Percentiles rank a stretch among this genome's conserved stretches.
Conservation (phyloP, 2,888 invertebrate genomes). For the Drosophila leonis region DNA sequence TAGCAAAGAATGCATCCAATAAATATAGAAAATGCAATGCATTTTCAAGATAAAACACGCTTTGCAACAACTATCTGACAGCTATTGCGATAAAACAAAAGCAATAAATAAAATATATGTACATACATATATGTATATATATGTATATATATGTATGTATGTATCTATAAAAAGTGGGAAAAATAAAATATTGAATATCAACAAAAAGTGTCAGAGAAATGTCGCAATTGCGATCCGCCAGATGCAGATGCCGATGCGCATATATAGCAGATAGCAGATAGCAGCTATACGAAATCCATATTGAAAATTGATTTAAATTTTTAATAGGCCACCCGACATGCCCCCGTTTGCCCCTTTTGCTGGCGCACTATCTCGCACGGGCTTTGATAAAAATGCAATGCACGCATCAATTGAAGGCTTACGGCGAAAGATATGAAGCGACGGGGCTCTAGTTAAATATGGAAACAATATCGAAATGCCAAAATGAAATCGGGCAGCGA, state of each 20-base stretch:
- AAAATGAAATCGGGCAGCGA: slow-evolving; percentile 61
- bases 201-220: slow-evolving; percentile 62
- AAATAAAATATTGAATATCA: slow-evolving; percentile 13
- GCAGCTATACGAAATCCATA: slow-evolving; percentile 68
- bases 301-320: slow-evolving; percentile 80
- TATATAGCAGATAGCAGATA: slow-evolving; percentile 44
- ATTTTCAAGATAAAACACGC: slow-evolving; percentile 57
- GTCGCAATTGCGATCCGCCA: slow-evolving; percentile 45
- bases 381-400: slow-evolving; percentile 78
- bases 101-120: slow-evolving; percentile 49
- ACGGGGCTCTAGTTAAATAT: slow-evolving; percentile 74
- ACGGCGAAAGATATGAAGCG: slow-evolving; percentile 64
- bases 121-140: neutral
- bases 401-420: slow-evolving; percentile 78
- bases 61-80: slow-evolving; percentile 47
- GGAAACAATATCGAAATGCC: slow-evolving; percentile 75
- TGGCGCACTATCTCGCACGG: slow-evolving; percentile 15
- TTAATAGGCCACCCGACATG: slow-evolving; percentile 66
- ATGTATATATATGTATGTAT: neutral
- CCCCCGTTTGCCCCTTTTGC: slow-evolving; percentile 1
- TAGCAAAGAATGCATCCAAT: slow-evolving; percentile 22
- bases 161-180: neutral
- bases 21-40: slow-evolving; percentile 47
- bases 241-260: slow-evolving; percentile 52
- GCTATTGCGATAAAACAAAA: slow-evolving; percentile 47